Conservation (phyloP, 2,888 invertebrate species). For the Leptinotarsa peninsularis region DNA sequence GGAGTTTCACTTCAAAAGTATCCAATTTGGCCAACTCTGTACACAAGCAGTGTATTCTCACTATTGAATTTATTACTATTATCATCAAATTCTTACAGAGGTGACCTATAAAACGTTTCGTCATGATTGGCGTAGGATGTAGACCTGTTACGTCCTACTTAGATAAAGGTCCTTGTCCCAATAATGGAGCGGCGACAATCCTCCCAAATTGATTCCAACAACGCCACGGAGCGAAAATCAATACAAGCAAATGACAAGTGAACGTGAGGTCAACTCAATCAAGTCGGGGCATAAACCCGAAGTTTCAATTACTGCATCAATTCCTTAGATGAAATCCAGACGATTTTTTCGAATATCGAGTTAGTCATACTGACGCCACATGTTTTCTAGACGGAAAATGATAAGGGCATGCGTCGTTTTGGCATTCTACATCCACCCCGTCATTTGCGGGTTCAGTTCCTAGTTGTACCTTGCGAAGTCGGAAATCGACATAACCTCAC, state of each 20-base stretch:
- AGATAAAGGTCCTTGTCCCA: constrained; percentile 5
- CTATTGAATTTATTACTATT: neutral
- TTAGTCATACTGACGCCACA: constrained; percentile 1
- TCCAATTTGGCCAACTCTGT: neutral
- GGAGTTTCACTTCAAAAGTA: no score
- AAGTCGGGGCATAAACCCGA: neutral
- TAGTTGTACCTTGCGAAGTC: neutral
- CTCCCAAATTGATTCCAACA: neutral
- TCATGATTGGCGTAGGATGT: neutral
- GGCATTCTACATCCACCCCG: neutral
- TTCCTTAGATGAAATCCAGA: neutral
- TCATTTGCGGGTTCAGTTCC: neutral
- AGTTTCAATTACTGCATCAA: constrained; percentile 1
- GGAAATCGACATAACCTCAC: constrained; percentile 8
- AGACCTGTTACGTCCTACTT: neutral
- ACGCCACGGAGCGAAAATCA: neutral
- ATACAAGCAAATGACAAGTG: neutral
- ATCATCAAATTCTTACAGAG: neutral
- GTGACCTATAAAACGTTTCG: neutral
- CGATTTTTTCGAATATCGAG: neutral
- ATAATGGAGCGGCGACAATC: neutral
- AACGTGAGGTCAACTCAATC: neutral
- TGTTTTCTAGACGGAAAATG: neutral
- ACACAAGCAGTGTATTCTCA: no score
- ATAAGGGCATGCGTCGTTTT: neutral